Percentiles rank a stretch among this genome's conserved stretches.
phyloP scores from a whole-genome alignment of 2,797 vertebrate genomes.

The Cheirogaleus major region DNA sequence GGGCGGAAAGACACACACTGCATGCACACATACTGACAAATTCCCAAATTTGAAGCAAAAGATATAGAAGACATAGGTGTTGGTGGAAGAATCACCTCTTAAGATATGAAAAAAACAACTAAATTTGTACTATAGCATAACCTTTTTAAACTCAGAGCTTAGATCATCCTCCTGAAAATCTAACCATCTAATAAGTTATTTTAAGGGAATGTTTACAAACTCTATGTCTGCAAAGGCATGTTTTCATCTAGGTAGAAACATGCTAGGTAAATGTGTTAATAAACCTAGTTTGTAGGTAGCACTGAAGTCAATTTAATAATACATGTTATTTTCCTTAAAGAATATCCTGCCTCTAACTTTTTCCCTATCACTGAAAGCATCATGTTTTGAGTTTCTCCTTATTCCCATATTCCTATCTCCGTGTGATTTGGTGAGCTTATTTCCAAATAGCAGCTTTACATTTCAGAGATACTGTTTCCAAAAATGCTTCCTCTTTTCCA shows the following conservation, averaged over 20 bases:
- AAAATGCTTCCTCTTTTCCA: background rate
- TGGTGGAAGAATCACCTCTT: background rate
- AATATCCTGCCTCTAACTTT: background rate
- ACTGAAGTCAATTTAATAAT: background rate
- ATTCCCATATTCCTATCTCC: background rate
- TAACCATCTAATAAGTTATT: background rate
- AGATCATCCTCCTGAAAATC: background rate
- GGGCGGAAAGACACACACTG: background rate
- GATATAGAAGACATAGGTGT: background rate
- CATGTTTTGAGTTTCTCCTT: background rate
- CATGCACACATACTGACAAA: background rate
- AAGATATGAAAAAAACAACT: background rate
- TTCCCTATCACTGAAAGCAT: background rate
- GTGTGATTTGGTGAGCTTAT: background rate
- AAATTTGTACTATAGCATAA: background rate
- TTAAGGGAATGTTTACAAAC: background rate
- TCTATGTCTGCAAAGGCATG: background rate
- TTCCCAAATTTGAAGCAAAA: background rate
- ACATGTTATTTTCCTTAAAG: background rate
- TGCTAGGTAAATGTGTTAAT: background rate
- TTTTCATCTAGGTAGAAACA: background rate
- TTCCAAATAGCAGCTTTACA: background rate
- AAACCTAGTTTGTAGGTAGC: background rate
- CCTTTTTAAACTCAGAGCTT: background rate
- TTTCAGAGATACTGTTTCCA: background rate